Evolutionary conservation across 2,797 vertebrate genomes (phyloP).

Genomic region (Spinibarbus caldwelli): DNA sequence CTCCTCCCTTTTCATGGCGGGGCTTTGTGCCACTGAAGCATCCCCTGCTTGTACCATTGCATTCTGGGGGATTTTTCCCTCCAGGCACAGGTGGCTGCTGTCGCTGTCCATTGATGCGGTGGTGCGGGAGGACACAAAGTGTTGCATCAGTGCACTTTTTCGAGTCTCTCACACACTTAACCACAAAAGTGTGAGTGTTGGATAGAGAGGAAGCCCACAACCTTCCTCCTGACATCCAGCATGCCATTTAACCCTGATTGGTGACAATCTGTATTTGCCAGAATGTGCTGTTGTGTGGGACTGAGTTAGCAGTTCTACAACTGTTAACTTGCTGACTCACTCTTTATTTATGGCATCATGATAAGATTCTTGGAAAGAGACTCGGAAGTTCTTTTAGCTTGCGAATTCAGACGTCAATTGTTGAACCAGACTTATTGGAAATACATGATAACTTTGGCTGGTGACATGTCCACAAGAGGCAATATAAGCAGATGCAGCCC

Average conservation of each 20-base stretch:
- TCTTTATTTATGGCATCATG: constrained; percentile 44
- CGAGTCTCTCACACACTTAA: not conserved
- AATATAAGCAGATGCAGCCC: not conserved
- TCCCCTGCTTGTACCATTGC: constrained; percentile 14
- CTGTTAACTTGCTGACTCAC: constrained; percentile 45
- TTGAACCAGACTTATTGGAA: not conserved
- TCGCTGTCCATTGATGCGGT: constrained; percentile 24
- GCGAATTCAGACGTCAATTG: constrained; percentile 3
- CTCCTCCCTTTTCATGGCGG: constrained; percentile 35
- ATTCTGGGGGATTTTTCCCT: constrained; percentile 23
- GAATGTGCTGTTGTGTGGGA: not conserved
- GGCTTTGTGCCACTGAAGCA: constrained; percentile 33
- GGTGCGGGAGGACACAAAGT: not conserved
- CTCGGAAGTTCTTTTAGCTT: not conserved
- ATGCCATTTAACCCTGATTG: constrained; percentile 45
- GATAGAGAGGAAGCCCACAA: constrained; percentile 1
- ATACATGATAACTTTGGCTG: not conserved
- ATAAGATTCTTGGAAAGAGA: constrained; percentile 5
- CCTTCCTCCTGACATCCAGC: not conserved
- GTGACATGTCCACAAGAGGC: not conserved
- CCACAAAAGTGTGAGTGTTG: not conserved
- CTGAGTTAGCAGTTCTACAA: constrained; percentile 17
- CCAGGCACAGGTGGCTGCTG: constrained; percentile 49
- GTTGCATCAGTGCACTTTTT: constrained; percentile 18
- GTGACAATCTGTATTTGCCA: constrained; percentile 41